Percentiles rank a stretch among this genome's conserved stretches.
phyloP scores from a whole-genome alignment of 2,888 invertebrate species.

The Mythimna pallens region DNA sequence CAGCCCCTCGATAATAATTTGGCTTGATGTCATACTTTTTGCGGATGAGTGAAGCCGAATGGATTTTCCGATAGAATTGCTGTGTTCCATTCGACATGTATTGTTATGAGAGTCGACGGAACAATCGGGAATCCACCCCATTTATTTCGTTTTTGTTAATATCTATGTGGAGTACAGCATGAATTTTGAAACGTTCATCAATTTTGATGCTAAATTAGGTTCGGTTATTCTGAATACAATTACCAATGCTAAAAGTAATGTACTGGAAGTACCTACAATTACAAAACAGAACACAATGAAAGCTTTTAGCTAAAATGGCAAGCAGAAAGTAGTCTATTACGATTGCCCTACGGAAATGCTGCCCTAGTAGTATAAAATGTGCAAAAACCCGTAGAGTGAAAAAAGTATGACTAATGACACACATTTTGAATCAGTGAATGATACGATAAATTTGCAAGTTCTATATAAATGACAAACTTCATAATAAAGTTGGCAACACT shows the following conservation, averaged over 20 bases:
- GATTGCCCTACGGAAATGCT: conserved; percentile 18
- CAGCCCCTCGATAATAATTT: conserved; percentile 83
- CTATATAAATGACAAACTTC: background rate
- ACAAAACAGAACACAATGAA: conserved; percentile 6
- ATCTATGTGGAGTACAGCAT: conserved; percentile 61
- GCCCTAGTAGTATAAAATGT: background rate
- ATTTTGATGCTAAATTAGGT: conserved; percentile 58
- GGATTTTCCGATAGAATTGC: conserved; percentile 88
- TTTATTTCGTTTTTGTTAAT: conserved; percentile 74
- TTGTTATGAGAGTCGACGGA: conserved; percentile 76
- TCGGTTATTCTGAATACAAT: conserved; percentile 39
- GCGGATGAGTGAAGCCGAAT: conserved; percentile 84
- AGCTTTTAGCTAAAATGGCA: conserved; percentile 3
- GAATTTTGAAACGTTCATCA: conserved; percentile 61
- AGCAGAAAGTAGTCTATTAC: background rate
- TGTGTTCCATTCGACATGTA: conserved; percentile 76
- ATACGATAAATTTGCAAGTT: background rate
- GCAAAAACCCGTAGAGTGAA: background rate
- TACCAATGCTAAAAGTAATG: conserved; percentile 37
- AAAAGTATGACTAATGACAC: background rate
- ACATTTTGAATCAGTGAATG: background rate
- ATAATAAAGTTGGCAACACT: background rate
- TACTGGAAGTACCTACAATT: conserved; percentile 34
- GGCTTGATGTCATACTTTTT: conserved; percentile 86
- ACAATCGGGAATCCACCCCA: conserved; percentile 79